Base-by-base conservation (phyloP, 1,140 invertebrate genomes). In the Calephelis virginiensis region DNA sequence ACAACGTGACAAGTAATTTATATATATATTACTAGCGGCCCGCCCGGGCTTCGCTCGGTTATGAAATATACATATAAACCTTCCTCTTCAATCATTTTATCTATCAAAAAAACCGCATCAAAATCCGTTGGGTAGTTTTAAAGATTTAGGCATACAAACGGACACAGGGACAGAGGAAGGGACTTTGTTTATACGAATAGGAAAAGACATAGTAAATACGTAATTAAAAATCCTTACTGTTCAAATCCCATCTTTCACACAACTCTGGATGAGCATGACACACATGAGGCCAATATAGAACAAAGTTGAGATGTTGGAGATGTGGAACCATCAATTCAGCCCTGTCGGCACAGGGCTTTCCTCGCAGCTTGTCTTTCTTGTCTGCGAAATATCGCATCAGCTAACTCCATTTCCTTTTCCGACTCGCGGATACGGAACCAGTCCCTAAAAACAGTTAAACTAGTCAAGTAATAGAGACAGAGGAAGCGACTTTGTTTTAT, bases 261-360 rank as follows among this genome's bases (percentile, higher is more conserved):
- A 90, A 61, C 49, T 90, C 86, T 2, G 80, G 83, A 49, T 90
- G 88, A 0, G 85, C 88, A 11, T 85, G 80, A 6, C 43, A 78
- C 11, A 73, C 71, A 14, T 88, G 84, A 1, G 86, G 88, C 86
- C 86, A 89, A 62, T 77, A 90, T 40, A 90, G 71, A 5, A 90
- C 84, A 45, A 89, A 90, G 68, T 88, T 87, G 0, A 89, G 64
- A 37, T 82, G 75, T 6, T 70, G 60, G 14, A 90, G 61, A 47
- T 83, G 70, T 4, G 85, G 81, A 8, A 83, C 79, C 84, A 90
- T 86, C 12, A 83, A 72, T 38, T 86, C 78, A 0, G 88, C 86
- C 12, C 88, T 78, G 47, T 88, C n/a, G n/a, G n/a, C n/a, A n/a
- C n/a, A n/a, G 86, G 4, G 73, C 76, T 66, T 90, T 90, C 46